Evolutionary conservation across 2,113 vertebrate species (phyloP), one percentile per base, ranked within the genome.

Genomic region (Bucco capensis): DNA sequence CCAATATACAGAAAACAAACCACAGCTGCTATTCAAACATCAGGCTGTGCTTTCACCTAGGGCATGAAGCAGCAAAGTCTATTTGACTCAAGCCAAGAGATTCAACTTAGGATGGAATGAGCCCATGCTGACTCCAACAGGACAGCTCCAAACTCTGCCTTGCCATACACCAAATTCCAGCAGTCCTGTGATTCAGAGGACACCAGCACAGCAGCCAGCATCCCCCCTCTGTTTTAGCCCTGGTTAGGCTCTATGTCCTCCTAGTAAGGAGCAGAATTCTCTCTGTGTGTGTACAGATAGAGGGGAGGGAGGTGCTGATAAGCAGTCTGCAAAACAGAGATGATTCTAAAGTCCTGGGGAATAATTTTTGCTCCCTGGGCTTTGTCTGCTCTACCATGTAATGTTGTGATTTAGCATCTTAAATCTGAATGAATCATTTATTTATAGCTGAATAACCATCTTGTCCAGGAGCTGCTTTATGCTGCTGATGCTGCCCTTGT

Each of bases 221-320:
- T 9, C 31, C 46, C 31, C 46, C 27, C 23, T 19, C 35, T 74
- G 30, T 4, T 51, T 42, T 12, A 38, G 67, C 50, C 44, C 44
- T 10, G 6, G 17, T 57, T 28, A 35, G 37, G 37, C 65, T 46
- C 17, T 22, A 8, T 9, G 6, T 73, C 30, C 18, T 61, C 40
- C 53, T 6, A 17, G 14, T 2, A 38, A 56, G 13, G 0, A 42
- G 42, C 37, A 46, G 54, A 62, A 56, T 47, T 57, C 19, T 31
- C 66, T 30, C 2, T 38, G 51, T 3, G 1, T 1, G 27, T 4
- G 2, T 1, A 27, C 18, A 0, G 38, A 7, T 1, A 56, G n/a
- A 53, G 12, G n/a, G 46, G 16, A 71, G 23, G 21, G 8, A 18
- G 6, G 4, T 38, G 62, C 53, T 64, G 57, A 8, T 1, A 19